Percentiles rank a stretch among this genome's conserved stretches.
phyloP scores from a whole-genome alignment of 2,888 invertebrate genomes.

The Orthosia cruda region DNA sequence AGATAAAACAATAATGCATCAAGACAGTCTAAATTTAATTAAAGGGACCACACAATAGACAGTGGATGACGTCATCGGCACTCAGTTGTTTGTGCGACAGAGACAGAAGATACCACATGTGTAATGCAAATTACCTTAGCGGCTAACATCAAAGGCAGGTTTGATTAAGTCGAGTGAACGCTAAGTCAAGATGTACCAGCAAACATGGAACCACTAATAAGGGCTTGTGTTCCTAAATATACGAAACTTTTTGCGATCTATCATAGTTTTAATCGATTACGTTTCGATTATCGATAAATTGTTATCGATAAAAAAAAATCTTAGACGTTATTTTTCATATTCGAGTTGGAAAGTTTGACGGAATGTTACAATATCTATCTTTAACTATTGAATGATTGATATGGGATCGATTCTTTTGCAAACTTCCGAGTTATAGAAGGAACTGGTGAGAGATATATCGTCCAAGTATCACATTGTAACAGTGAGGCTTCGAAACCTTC shows the following conservation, averaged over 20 bases:
- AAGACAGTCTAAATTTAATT: constrained; percentile 31
- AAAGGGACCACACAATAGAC: constrained; percentile 29
- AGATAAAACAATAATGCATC: constrained; percentile 39
- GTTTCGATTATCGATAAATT: constrained; percentile 35
- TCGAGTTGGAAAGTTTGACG: constrained; percentile 26
- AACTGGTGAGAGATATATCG: constrained; percentile 39
- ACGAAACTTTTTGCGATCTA: constrained; percentile 45
- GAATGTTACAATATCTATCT: constrained; percentile 47
- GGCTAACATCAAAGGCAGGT: constrained; percentile 67
- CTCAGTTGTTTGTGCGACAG: constrained; percentile 31
- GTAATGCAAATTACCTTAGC: constrained; percentile 56
- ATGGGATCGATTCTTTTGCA: constrained; percentile 50
- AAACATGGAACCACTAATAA: constrained; percentile 66
- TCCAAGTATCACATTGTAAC: constrained; percentile 77
- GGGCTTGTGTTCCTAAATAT: constrained; percentile 56
- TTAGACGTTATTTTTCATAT: constrained; percentile 34
- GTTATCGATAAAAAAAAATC: constrained; percentile 33
- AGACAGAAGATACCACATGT: constrained; percentile 37
- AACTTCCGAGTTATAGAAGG: constrained; percentile 35
- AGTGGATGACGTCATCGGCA: constrained; percentile 28
- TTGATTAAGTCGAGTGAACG: too few relatives aligned
- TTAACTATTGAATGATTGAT: constrained; percentile 43
- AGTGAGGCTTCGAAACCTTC: constrained; percentile 64
- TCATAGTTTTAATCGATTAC: constrained; percentile 47
- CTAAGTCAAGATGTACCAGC: constrained; percentile 63